Evolutionary conservation across 2,113 vertebrate species (phyloP).

Genomic region (Petrocephalus microphthalmus): DNA sequence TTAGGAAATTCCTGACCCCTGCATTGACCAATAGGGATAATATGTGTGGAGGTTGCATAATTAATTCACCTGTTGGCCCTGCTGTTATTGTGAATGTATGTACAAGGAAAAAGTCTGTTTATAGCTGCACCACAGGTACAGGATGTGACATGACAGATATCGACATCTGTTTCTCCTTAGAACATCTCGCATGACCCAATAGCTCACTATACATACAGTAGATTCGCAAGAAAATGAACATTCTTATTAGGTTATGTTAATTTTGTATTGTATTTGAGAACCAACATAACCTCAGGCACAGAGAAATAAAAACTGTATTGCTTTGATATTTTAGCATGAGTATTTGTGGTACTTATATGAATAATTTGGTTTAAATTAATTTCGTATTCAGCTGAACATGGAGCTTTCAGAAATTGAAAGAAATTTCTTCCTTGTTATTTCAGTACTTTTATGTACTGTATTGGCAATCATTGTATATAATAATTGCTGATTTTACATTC

Average conservation of each 20-base stretch:
- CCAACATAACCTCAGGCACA: not conserved
- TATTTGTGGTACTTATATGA: not conserved
- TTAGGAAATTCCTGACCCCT: not conserved
- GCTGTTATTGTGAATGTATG: not conserved
- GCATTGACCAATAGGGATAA: not conserved
- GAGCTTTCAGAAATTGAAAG: not conserved
- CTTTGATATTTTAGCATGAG: not conserved
- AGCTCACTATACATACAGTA: not conserved
- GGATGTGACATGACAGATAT: conserved; percentile 5
- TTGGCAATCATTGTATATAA: not conserved
- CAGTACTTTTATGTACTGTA: not conserved
- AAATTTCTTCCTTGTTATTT: not conserved
- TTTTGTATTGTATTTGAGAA: not conserved
- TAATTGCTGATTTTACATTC: not conserved
- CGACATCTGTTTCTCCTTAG: not conserved
- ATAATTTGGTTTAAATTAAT: not conserved
- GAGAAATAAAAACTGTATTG: not conserved
- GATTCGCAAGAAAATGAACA: not conserved
- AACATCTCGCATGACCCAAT: not conserved
- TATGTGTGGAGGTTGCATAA: not conserved
- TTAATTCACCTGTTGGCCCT: not conserved
- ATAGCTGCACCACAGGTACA: conserved; percentile 46
- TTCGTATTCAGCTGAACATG: not conserved
- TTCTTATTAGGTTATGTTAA: not conserved
- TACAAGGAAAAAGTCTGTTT: conserved; percentile 33